phyloP scores from a whole-genome alignment of 2,888 invertebrate species.

The Chorisops tibialis region DNA sequence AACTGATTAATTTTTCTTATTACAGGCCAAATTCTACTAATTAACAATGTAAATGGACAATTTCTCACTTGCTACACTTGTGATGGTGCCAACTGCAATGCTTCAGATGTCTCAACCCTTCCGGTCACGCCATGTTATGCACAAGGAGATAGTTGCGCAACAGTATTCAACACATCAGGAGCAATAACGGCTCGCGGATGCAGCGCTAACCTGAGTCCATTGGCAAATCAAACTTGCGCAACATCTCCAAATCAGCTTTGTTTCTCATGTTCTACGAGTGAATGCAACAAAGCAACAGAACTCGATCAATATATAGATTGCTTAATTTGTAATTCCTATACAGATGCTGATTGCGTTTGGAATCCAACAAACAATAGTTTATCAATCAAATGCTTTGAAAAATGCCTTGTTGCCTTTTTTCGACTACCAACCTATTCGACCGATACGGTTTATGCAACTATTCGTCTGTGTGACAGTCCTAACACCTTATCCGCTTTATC shows the following conservation, averaged over 20 bases:
- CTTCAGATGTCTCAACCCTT: neutral
- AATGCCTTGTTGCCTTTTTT: conserved; percentile 10
- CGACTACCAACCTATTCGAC: neutral
- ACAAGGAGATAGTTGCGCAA: conserved; percentile 3
- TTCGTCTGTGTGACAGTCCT: conserved; percentile 5
- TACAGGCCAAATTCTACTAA: too few species aligned
- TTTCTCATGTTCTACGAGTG: neutral
- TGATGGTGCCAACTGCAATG: neutral
- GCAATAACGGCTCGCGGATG: conserved; percentile 2
- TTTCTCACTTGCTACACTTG: conserved; percentile 10
- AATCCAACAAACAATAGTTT: conserved; percentile 5
- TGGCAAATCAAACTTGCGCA: conserved; percentile 2
- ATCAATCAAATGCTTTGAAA: neutral
- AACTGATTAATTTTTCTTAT: too few species aligned
- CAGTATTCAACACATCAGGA: neutral
- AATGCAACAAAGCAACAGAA: conserved; percentile 3
- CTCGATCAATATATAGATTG: neutral
- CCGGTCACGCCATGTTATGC: neutral
- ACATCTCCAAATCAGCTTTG: conserved; percentile 2
- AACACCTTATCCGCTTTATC: neutral
- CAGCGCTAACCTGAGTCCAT: neutral
- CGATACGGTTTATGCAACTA: neutral
- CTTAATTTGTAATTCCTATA: conserved; percentile 12
- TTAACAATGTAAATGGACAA: neutral
- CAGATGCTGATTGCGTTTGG: conserved; percentile 14